Percentiles rank a stretch among this genome's conserved stretches.
These are phyloP conservation scores for Calameuta filiformis DNA, from an alignment of 2,888 invertebrate genomes.

Conservation along the genomic window DNA sequence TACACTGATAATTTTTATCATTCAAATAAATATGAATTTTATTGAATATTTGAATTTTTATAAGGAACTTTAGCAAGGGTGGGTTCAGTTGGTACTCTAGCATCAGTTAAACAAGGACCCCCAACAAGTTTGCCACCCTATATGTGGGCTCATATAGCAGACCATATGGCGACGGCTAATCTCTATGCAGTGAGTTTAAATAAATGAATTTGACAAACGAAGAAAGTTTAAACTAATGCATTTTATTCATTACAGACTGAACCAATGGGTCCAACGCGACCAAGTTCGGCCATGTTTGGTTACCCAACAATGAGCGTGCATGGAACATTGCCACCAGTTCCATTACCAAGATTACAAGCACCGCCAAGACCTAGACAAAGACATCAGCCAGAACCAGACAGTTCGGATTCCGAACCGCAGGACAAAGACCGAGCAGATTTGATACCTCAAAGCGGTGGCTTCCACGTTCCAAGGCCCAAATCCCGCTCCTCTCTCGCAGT, in stretches of 20 bases:
- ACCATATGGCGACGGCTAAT: constrained; percentile 87
- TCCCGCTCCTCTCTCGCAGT: constrained; percentile 79
- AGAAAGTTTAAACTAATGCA: not conserved
- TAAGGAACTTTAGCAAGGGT: constrained; percentile 55
- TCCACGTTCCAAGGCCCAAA: constrained; percentile 85
- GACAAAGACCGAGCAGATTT: constrained; percentile 82
- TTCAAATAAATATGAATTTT: not conserved
- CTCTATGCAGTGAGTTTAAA: constrained; percentile 79
- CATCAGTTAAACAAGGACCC: constrained; percentile 62
- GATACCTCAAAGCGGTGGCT: constrained; percentile 72
- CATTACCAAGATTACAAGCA: constrained; percentile 73
- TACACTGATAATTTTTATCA: not conserved
- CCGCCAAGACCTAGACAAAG: constrained; percentile 58
- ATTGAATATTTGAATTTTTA: not conserved
- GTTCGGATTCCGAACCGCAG: constrained; percentile 63
- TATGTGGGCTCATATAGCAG: constrained; percentile 88
- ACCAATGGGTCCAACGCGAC: constrained; percentile 78
- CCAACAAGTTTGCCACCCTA: constrained; percentile 73
- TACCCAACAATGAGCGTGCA: constrained; percentile 74
- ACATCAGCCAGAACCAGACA: constrained; percentile 58
- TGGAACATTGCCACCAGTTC: constrained; percentile 76
- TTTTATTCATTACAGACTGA: constrained; percentile 72
- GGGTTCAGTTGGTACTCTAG: constrained; percentile 60
- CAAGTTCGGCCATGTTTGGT: constrained; percentile 86
- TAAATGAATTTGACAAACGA: not conserved